Evolutionary conservation across 2,797 vertebrate genomes (phyloP), one percentile per base, ranked within the genome.

Genomic region (Ctenopoma multispine): DNA sequence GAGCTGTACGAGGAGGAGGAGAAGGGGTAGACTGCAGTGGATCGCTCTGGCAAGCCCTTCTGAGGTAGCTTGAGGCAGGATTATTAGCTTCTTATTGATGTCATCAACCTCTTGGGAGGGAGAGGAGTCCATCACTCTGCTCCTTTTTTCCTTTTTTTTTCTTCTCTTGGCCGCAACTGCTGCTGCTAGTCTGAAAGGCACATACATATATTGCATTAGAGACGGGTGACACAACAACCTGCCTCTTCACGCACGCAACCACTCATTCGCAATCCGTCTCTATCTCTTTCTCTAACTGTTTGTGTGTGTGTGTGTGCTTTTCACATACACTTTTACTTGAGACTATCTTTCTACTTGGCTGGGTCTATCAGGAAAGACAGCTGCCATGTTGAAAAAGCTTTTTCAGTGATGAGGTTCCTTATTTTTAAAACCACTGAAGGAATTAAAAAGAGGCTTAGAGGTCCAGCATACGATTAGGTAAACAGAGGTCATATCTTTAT

Each of bases 81-180:
- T 93, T 93, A 94, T 92, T 93, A 91, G 89, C 85, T 88, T 90
- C 88, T 91, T 93, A 93, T 93, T 94, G 92, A 94, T 92, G 92
- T 92, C 90, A 91, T 92, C 83, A 86, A 92, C 92, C 89, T 89
- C 89, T 87, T 59, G 65, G 72, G 84, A 86, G 86, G 88, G 85
- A 77, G 74, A 72, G 79, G 84, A 85, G 89, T 87, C 86, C 80
- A 85, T 88, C 87, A 79, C 82, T 84, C 84, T 36, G 65, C 85
- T 84, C 77, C 67, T 80, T 69, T 79, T 77, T 80, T 61, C 48
- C 71, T 56, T 65, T 75, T 80, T 63, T 62, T 66, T 24, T 88
- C 71, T 80, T 69, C 78, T 83, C 78, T 69, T 78, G 75, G 81
- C 77, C 53, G 36, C 71, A 74, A 62, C 67, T 48, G 72, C 82